Base-by-base conservation (phyloP, 2,888 invertebrate species). In the Oeneis ivallda region DNA sequence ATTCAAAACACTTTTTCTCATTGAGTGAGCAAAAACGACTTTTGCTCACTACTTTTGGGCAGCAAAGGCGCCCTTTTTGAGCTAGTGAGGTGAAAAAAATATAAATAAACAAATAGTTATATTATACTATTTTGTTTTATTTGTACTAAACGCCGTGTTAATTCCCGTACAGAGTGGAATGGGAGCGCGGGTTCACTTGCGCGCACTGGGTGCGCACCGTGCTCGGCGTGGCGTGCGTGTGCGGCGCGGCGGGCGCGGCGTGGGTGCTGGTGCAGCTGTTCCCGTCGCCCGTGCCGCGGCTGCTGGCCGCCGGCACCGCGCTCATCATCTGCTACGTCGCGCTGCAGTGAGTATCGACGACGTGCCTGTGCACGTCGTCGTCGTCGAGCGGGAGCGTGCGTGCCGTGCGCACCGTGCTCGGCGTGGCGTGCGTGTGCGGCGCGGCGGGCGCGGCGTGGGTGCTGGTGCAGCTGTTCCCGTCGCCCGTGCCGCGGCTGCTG, bases 141-240 rank as follows among this genome's bases (percentile, higher is more conserved):
- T n/a, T n/a, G n/a, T 26, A 26, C 26, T 26, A 2, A 26, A 26
- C 26, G 5, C 26, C 0, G 26, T 26, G 26, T 26, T 26, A 26
- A 26, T 26, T 0, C 5, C 1, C 7, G n/a, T 13, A 15, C 78
- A 94, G 94, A 77, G 93, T 96, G 82, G 96, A 96, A 74, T 96
- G 96, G 96, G 96, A 96, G 82, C 94, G 95, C 76, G 96, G 96
- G 43, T 95, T 97, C 84, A 97, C 96, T 26, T 92, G 95, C 47
- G 93, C 94, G 74, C 97, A 97, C 87, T 97, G 97, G 96, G 91
- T 95, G 72, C 96, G 96, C 85, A 97, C 97, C 11, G 95, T 95
- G 41, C 94, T 95, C 64, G 94, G 96, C 70, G 95, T 97, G 66
- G 95, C 95, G 11, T 92, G 94, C 70, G 96, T 97, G 94, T 95